Evolutionary conservation across 2,113 vertebrate species (phyloP).

Genomic region (Myotis davidii): DNA sequence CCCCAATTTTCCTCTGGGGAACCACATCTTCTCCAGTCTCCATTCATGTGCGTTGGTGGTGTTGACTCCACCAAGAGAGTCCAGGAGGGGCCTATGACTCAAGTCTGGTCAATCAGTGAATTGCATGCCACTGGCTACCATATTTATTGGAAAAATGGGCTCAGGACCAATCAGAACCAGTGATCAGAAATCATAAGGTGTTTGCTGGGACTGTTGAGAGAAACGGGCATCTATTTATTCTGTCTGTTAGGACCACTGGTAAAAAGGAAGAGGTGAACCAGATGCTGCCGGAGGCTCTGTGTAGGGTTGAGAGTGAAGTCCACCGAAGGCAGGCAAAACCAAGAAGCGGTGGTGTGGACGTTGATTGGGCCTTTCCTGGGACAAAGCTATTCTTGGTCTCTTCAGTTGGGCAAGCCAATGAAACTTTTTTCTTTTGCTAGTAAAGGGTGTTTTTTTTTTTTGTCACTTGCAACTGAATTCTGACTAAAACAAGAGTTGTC

Average conservation of each 20-base stretch:
- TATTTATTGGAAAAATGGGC: background rate
- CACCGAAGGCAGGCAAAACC: background rate
- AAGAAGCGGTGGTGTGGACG: background rate
- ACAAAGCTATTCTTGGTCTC: background rate
- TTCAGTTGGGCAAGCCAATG: background rate
- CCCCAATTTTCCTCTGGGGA: background rate
- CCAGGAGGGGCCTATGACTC: background rate
- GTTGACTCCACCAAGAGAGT: background rate
- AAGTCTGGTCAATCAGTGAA: background rate
- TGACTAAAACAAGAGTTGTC: background rate
- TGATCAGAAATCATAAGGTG: background rate
- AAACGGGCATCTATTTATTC: background rate
- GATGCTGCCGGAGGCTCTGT: too few species aligned
- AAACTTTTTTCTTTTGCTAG: background rate
- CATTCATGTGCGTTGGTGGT: background rate
- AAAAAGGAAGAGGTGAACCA: background rate
- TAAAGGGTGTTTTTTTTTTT: background rate
- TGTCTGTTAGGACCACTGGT: background rate
- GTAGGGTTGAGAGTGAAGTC: background rate
- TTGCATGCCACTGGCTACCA: rapidly evolving
- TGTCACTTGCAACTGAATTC: background rate
- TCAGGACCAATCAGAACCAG: background rate
- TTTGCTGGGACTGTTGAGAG: background rate
- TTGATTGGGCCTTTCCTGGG: background rate
- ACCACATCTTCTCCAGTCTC: background rate